These are phyloP conservation scores for Aurelia sp. DNA, from an alignment of 30 jellyfish, hydroid and myxozoan species.

Conservation along the genomic window DNA sequence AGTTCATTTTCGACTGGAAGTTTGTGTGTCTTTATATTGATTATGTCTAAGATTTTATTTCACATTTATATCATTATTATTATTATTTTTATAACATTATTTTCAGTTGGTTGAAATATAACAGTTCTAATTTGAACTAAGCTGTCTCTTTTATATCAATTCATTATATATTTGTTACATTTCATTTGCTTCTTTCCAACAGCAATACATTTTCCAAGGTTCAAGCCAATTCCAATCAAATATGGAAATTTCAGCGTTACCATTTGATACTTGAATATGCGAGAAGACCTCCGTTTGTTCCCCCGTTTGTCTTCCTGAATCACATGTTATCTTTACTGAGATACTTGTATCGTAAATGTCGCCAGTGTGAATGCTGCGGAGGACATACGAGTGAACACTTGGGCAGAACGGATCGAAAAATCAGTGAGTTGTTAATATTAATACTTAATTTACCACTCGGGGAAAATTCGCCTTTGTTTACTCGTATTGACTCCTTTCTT, in stretches of 20 bases:
- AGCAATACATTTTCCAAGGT: constrained; percentile 83
- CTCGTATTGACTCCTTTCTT: too few relatives aligned
- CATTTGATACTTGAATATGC: constrained; percentile 84
- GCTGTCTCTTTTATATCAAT: not conserved
- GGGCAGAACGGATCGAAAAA: constrained; percentile 36
- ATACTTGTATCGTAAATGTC: constrained; percentile 12
- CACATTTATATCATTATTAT: too few relatives aligned
- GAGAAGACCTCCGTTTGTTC: constrained; percentile 72
- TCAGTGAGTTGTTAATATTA: constrained; percentile 5
- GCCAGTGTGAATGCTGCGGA: constrained; percentile 31
- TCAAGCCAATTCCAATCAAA: constrained; percentile 78
- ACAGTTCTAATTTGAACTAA: too few relatives aligned
- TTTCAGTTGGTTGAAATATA: too few relatives aligned
- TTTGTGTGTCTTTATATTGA: too few relatives aligned
- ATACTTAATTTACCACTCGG: too few relatives aligned
- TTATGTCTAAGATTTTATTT: too few relatives aligned
- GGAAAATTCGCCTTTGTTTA: too few relatives aligned
- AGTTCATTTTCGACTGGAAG: too few relatives aligned
- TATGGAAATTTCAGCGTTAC: constrained; percentile 92
- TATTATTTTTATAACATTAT: too few relatives aligned
- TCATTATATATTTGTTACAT: not conserved
- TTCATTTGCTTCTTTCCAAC: not conserved
- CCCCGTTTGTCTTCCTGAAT: constrained; percentile 73
- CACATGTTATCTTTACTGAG: constrained; percentile 42
- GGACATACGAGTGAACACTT: constrained; percentile 8